Conservation (phyloP, 1,140 invertebrate genomes). For the Heterodera schachtii region DNA sequence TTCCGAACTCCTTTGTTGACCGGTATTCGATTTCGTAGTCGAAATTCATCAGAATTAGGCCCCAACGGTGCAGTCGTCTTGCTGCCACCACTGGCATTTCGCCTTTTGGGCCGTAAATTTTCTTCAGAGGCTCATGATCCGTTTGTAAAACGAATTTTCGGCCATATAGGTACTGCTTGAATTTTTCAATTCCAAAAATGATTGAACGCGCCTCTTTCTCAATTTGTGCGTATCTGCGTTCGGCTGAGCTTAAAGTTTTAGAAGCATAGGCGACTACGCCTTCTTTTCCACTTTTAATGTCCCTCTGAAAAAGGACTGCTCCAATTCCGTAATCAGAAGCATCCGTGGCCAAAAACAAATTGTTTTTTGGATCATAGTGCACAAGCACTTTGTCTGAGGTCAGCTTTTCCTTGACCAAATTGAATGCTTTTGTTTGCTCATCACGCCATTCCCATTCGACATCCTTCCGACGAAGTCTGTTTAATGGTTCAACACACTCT, state of each 20-base stretch:
- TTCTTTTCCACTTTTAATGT: constrained; percentile 53
- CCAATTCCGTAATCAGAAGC: constrained; percentile 56
- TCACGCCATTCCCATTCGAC: constrained; percentile 44
- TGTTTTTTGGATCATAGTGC: constrained; percentile 45
- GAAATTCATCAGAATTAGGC: constrained; percentile 51
- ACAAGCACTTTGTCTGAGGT: constrained; percentile 39
- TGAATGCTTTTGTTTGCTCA: constrained; percentile 30
- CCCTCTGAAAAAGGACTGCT: constrained; percentile 44
- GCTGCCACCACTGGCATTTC: constrained; percentile 63
- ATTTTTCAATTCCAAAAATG: constrained; percentile 68
- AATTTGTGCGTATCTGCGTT: constrained; percentile 69
- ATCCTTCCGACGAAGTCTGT: constrained; percentile 43
- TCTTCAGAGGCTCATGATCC: constrained; percentile 68
- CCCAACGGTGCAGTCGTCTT: constrained; percentile 58
- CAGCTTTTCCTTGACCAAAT: constrained; percentile 40
- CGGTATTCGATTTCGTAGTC: constrained; percentile 52
- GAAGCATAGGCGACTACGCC: constrained; percentile 66
- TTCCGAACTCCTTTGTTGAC: background rate
- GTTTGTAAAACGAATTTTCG: constrained; percentile 66
- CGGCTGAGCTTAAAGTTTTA: constrained; percentile 65
- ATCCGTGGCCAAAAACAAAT: constrained; percentile 51
- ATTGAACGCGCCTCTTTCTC: constrained; percentile 70
- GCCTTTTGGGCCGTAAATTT: constrained; percentile 64
- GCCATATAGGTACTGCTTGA: constrained; percentile 69
- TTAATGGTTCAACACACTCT: constrained; percentile 37